These are phyloP conservation scores for Columba guinea DNA, from an alignment of 2,797 vertebrate genomes.

Conservation along the genomic window DNA sequence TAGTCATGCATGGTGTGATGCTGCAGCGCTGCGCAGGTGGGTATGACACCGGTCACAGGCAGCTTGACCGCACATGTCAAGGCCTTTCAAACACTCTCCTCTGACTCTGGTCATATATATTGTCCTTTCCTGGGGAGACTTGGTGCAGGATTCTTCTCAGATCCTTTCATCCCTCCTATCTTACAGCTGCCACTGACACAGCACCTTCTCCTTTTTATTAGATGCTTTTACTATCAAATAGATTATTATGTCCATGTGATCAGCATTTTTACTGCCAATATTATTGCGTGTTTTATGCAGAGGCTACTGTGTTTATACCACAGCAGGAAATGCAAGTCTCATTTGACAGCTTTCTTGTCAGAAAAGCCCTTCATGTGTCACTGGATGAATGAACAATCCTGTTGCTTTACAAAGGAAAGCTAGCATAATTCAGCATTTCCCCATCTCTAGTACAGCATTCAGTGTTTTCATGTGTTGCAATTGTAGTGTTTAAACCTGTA, in stretches of 20 bases:
- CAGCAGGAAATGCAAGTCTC: not conserved
- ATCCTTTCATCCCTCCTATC: not conserved
- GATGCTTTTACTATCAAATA: not conserved
- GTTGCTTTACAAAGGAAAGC: not conserved
- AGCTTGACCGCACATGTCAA: not conserved
- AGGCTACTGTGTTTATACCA: not conserved
- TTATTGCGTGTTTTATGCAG: not conserved
- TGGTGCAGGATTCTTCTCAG: not conserved
- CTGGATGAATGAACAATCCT: not conserved
- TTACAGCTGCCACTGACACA: fast-evolving
- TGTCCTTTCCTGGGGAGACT: not conserved
- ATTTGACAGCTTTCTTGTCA: not conserved
- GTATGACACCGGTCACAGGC: not conserved
- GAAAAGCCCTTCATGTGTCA: not conserved
- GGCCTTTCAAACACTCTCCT: not conserved
- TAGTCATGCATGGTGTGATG: not conserved
- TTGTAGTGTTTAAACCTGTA: conserved; percentile 38
- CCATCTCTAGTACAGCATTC: not conserved
- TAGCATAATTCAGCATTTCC: not conserved
- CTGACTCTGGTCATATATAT: not conserved
- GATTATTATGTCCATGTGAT: not conserved
- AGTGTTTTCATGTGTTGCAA: not conserved
- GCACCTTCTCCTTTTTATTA: not conserved
- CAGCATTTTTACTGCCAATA: not conserved
- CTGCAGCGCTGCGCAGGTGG: fast-evolving